phyloP scores from a whole-genome alignment of 2,797 vertebrate genomes.

The Sylvilagus floridanus region DNA sequence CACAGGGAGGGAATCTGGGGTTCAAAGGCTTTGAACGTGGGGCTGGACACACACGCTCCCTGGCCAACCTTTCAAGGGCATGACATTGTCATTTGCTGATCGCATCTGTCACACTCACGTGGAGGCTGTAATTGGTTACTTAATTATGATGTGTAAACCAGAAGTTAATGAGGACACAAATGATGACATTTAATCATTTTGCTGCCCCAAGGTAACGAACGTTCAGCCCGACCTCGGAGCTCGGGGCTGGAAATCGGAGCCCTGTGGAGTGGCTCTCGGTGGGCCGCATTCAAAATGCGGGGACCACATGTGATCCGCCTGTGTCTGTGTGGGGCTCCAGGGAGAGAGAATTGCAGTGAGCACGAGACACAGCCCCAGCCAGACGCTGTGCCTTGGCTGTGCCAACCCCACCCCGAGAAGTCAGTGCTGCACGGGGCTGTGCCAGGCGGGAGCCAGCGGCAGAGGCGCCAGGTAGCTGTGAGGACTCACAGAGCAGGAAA shows the following conservation, averaged over 20 bases:
- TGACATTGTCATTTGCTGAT: slow-evolving; percentile 35
- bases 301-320: accelerated
- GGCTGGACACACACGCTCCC: accelerated
- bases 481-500: accelerated
- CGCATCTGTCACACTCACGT: slow-evolving; percentile 74
- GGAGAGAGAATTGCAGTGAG: accelerated
- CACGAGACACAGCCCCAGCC: accelerated
- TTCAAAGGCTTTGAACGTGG: background rate
- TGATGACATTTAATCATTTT: slow-evolving; percentile 65
- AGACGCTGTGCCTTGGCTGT: accelerated
- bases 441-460: background rate
- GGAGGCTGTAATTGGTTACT: slow-evolving; percentile 72
- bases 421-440: background rate
- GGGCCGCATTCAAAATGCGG: accelerated
- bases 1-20: background rate
- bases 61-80: slow-evolving; percentile 62
- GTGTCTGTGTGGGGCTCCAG: accelerated
- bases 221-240: background rate
- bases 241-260: background rate
- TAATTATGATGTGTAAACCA: slow-evolving; percentile 77
- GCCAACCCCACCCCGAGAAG: accelerated
- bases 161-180: slow-evolving; percentile 60
- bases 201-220: slow-evolving; percentile 53
- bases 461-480: accelerated
- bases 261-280: accelerated